Conservation (phyloP, 2,113 vertebrate species). For the Acrocephalus arundinaceus region DNA sequence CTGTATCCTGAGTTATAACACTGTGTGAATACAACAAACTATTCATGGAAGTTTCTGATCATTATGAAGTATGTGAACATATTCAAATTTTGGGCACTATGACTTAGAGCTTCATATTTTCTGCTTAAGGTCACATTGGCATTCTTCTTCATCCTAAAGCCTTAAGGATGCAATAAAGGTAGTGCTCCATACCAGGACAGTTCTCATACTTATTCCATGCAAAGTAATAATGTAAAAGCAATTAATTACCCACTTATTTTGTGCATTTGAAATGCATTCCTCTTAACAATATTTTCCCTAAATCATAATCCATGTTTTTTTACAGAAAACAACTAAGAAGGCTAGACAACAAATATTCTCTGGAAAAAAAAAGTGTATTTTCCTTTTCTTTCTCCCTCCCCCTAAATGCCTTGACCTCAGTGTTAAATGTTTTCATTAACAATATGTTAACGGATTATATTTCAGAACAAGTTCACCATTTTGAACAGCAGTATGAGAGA, state of each 20-base stretch:
- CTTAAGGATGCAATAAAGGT: background rate
- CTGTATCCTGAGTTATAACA: background rate
- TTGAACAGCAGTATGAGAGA: conserved; percentile 46
- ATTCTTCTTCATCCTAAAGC: background rate
- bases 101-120: background rate
- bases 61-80: background rate
- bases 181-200: background rate
- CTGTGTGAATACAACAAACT: conserved; percentile 10
- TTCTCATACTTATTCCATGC: background rate
- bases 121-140: background rate
- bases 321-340: background rate
- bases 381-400: background rate
- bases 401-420: background rate
- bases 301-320: background rate
- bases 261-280: background rate
- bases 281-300: background rate
- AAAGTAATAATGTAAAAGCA: background rate
- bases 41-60: conserved; percentile 27
- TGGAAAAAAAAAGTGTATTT: background rate
- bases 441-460: conserved; percentile 53
- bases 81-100: background rate
- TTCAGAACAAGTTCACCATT: conserved; percentile 60
- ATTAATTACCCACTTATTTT: background rate
- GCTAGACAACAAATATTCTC: background rate
- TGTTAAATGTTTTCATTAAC: conserved; percentile 61